phyloP scores from a whole-genome alignment of 2,113 vertebrate species.

The Albula glossodonta region DNA sequence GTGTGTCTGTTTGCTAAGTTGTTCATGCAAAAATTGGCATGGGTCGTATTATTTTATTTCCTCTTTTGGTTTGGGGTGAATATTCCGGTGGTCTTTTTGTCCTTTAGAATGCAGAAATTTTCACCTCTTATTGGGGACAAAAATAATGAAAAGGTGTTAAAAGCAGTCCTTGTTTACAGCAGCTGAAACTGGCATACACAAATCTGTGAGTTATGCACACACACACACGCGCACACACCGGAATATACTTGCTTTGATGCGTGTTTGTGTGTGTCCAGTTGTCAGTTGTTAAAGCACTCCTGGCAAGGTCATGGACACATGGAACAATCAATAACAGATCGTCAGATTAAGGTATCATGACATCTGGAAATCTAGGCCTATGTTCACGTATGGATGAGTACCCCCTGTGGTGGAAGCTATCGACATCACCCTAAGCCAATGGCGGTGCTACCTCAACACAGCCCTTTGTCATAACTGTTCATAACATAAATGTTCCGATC shows the following conservation, averaged over 20 bases:
- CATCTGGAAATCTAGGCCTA: conserved; percentile 56
- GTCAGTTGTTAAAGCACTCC: conserved; percentile 63
- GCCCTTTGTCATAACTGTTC: conserved; percentile 35
- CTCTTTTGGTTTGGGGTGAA: background rate
- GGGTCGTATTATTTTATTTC: background rate
- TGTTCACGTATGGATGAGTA: conserved; percentile 39
- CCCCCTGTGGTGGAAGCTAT: conserved; percentile 34
- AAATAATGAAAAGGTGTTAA: conserved; percentile 56
- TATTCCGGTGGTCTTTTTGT: background rate
- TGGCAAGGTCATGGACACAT: conserved; percentile 64
- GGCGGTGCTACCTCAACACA: conserved; percentile 64
- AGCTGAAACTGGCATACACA: conserved; percentile 52
- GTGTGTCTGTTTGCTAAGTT: background rate
- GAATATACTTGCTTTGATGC: conserved; percentile 53
- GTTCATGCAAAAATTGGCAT: background rate
- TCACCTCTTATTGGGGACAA: background rate
- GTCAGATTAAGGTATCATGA: conserved; percentile 64
- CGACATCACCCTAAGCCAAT: conserved; percentile 54
- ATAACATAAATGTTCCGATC: conserved; percentile 46
- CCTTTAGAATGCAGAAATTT: background rate
- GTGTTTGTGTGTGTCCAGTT: conserved; percentile 67
- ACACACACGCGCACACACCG: conserved; percentile 36
- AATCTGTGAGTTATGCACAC: conserved; percentile 26
- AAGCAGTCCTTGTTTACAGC: conserved; percentile 51
- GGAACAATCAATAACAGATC: conserved; percentile 71